Evolutionary conservation across 2,797 vertebrate genomes (phyloP), one percentile per base, ranked within the genome.

Genomic region (Enteromius treurensis): DNA sequence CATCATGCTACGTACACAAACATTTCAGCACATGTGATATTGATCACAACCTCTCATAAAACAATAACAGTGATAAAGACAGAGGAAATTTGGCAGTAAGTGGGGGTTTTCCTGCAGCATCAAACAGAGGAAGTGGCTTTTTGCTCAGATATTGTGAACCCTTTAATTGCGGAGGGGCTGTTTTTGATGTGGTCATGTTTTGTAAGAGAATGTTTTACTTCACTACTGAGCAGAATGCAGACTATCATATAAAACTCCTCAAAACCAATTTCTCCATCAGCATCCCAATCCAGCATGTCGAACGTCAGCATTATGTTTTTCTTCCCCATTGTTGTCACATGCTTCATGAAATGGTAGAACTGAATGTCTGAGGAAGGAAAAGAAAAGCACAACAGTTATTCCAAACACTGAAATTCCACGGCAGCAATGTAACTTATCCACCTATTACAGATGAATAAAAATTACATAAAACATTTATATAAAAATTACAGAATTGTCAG

Each of bases 311-410:
- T 86, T 80, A 90, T 90, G 53, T 92, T 88, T 8, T 32, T 64
- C 32, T 47, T 49, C 0, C 0, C 86, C 82, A 88, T 34, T 73
- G 90, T 10, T 0, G 88, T 94, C 87, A 89, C 74, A 2, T 89
- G 83, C 2, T 0, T 0, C 58, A 93, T 89, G 84, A 93, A 92
- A 86, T 90, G 87, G 62, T 86, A 90, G 85, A 94, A 91, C 29
- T 80, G 79, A 65, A 93, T 84, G 68, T 91, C 91, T 88, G 76
- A 17, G 21, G 69, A 70, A 65, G 40, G 53, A 58, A 84, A 76
- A 64, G 29, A 65, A 74, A 81, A 64, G 58, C 58, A 5, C 23
- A 42, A 42, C 32, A 42, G 37, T 55, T 42, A n/a, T 26, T 62
- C 8, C 21, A 34, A 11, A 75, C n/a, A 32, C 17, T 1, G 8